phyloP scores from a whole-genome alignment of 2,113 vertebrate genomes.

The Phrynosoma platyrhinos region DNA sequence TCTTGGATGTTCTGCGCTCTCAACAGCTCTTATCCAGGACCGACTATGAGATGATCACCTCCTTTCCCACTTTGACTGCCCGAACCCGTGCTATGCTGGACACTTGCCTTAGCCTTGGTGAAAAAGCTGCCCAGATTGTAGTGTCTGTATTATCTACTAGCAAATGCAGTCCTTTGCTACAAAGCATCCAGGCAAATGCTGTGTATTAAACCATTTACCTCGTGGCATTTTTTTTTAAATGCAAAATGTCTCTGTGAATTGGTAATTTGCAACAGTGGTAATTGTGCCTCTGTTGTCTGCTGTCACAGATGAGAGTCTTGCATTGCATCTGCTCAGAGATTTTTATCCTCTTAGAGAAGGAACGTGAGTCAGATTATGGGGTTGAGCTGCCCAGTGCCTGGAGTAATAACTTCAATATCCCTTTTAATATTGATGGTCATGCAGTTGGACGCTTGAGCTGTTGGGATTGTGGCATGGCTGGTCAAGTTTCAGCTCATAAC shows the following conservation, averaged over 20 bases:
- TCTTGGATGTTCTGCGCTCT: conserved; percentile 76
- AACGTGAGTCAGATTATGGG: conserved; percentile 35
- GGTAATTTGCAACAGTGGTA: neutral
- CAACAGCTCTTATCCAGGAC: conserved; percentile 58
- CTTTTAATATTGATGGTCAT: neutral
- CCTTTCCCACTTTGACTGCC: conserved; percentile 63
- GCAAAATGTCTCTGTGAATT: neutral
- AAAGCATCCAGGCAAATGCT: neutral
- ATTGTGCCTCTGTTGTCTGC: accelerated
- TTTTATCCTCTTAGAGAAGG: conserved; percentile 33
- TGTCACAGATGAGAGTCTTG: neutral
- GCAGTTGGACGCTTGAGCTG: conserved; percentile 18
- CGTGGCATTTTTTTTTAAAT: neutral
- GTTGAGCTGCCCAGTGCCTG: neutral
- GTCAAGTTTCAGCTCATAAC: neutral
- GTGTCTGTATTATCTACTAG: conserved; percentile 54
- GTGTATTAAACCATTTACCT: neutral
- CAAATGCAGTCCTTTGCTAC: conserved; percentile 35
- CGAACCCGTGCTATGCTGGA: conserved; percentile 75
- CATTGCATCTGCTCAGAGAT: neutral
- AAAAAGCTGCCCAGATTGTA: conserved; percentile 68
- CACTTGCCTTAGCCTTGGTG: conserved; percentile 73
- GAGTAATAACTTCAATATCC: conserved; percentile 18
- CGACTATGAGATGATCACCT: conserved; percentile 77
- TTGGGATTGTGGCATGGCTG: neutral